Evolutionary conservation across 1,140 invertebrate species (phyloP).

Genomic region (Platorchestia sp.): DNA sequence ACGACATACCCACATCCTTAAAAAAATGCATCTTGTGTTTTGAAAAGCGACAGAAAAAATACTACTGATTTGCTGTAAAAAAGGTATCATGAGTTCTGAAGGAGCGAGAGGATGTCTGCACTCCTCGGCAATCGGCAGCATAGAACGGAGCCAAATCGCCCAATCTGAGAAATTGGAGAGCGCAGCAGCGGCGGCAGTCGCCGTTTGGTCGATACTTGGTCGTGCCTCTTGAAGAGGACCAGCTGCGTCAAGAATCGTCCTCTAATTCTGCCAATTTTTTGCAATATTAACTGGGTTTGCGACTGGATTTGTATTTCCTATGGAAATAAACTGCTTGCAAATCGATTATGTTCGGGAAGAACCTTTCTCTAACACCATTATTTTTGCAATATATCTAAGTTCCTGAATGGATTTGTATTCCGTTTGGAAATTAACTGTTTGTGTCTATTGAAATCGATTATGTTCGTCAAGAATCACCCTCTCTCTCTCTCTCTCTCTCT

Average conservation of each 20-base stretch:
- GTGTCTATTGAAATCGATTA: too few relatives aligned
- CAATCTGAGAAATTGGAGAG: conserved; percentile 45
- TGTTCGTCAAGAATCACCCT: too few relatives aligned
- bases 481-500: too few relatives aligned
- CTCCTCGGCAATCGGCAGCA: background rate
- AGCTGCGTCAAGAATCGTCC: background rate
- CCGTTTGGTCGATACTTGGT: conserved; percentile 31
- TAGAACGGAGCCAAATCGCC: background rate
- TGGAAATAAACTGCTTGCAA: too few relatives aligned
- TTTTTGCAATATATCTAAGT: too few relatives aligned
- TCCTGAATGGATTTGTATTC: too few relatives aligned
- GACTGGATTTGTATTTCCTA: background rate
- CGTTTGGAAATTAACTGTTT: too few relatives aligned
- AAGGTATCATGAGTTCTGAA: background rate
- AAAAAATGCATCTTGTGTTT: background rate
- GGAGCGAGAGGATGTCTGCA: background rate
- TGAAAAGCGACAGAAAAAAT: background rate
- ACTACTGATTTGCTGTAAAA: too few relatives aligned
- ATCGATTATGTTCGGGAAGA: too few relatives aligned
- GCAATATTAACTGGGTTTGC: background rate
- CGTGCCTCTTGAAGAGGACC: conserved; percentile 23
- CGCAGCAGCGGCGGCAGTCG: background rate
- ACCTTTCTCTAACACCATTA: too few relatives aligned
- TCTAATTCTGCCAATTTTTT: background rate
- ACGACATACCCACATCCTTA: background rate